Conservation (phyloP, 1,140 invertebrate species). For the Streblospio benedicti region DNA sequence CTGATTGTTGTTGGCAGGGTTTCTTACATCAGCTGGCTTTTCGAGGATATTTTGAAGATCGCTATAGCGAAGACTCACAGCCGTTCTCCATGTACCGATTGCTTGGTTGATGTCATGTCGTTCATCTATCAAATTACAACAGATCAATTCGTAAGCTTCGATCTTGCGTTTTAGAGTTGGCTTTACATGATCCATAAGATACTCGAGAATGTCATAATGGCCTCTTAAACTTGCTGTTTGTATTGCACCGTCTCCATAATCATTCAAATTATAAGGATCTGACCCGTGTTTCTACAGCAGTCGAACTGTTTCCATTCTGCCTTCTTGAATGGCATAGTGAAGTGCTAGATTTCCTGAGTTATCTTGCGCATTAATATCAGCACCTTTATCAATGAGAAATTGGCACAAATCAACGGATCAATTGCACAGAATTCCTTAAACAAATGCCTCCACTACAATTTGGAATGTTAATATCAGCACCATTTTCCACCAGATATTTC, state of each 20-base stretch:
- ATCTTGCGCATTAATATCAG: conserved; percentile 75
- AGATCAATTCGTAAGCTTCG: conserved; percentile 75
- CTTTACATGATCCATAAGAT: conserved; percentile 57
- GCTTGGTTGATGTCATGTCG: background rate
- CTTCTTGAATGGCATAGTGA: conserved; percentile 87
- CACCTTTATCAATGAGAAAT: conserved; percentile 62
- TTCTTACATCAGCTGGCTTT: background rate
- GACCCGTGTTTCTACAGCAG: conserved; percentile 71
- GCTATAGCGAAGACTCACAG: background rate
- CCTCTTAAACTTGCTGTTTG: conserved; percentile 83
- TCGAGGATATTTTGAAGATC: background rate
- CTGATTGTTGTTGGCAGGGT: background rate
- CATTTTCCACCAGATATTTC: conserved; percentile 70
- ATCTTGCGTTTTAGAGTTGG: conserved; percentile 63
- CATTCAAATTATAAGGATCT: conserved; percentile 61
- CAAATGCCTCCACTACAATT: conserved; percentile 90
- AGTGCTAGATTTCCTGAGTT: conserved; percentile 84
- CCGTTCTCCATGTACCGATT: conserved; percentile 44
- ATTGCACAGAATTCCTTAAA: conserved; percentile 86
- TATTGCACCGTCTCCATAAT: conserved; percentile 80
- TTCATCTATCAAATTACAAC: conserved; percentile 69
- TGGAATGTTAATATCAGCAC: conserved; percentile 73
- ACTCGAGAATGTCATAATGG: conserved; percentile 69
- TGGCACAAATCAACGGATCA: conserved; percentile 71
- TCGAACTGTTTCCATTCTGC: conserved; percentile 73